Evolutionary conservation across 2,888 invertebrate genomes (phyloP).

Genomic region (Auanema sp.): DNA sequence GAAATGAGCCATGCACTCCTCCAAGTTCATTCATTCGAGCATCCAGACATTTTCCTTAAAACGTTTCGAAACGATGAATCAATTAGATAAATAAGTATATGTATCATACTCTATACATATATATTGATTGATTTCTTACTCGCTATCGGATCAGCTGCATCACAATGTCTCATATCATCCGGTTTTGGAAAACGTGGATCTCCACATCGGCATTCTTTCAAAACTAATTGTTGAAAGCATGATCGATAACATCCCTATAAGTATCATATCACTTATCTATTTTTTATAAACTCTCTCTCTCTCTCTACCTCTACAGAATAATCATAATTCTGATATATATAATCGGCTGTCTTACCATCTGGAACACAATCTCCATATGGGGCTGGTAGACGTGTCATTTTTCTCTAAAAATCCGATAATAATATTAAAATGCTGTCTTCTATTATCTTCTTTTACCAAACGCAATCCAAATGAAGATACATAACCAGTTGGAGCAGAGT

Average conservation of each 20-base stretch:
- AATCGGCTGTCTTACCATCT: conserved; percentile 53
- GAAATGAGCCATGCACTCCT: conserved; percentile 49
- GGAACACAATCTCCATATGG: conserved; percentile 61
- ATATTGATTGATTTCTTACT: conserved; percentile 30
- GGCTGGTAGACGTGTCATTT: conserved; percentile 52
- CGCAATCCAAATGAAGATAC: conserved; percentile 57
- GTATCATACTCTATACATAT: neutral
- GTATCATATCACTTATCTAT: neutral
- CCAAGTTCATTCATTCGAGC: conserved; percentile 49
- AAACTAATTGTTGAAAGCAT: conserved; percentile 59
- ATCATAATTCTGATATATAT: conserved; percentile 55
- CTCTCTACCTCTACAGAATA: conserved; percentile 56
- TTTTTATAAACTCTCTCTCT: neutral
- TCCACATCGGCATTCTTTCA: conserved; percentile 59
- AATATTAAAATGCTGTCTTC: neutral
- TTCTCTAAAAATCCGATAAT: conserved; percentile 30
- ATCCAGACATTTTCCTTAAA: conserved; percentile 58
- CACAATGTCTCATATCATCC: conserved; percentile 44
- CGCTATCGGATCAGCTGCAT: conserved; percentile 51
- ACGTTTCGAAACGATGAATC: neutral
- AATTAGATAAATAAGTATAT: neutral
- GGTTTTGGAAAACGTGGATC: conserved; percentile 62
- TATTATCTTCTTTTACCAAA: conserved; percentile 28
- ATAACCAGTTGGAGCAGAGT: conserved; percentile 59
- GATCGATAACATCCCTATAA: conserved; percentile 60